Conservation (phyloP, 2,888 invertebrate species). For the Pinctada fucata region DNA sequence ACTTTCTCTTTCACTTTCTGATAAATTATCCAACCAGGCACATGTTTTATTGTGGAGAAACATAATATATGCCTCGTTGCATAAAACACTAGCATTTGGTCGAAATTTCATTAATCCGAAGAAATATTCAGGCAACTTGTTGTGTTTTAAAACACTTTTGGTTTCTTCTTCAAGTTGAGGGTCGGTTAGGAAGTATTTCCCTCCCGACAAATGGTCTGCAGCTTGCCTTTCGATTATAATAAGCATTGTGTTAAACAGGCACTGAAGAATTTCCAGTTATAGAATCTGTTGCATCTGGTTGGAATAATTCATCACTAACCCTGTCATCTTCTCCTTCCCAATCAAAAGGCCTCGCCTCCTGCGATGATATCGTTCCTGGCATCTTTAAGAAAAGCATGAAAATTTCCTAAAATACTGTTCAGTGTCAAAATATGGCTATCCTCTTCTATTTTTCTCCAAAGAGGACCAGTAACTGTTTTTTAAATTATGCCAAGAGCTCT, state of each 20-base stretch:
- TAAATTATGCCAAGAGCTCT: slow-evolving; percentile 35
- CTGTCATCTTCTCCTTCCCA: background rate
- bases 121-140: slow-evolving; percentile 23
- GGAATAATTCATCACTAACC: slow-evolving; percentile 15
- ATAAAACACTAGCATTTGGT: slow-evolving; percentile 5
- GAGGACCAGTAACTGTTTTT: slow-evolving; percentile 23
- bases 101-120: slow-evolving; percentile 15
- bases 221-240: slow-evolving; percentile 36
- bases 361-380: slow-evolving; percentile 9
- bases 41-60: slow-evolving; percentile 9
- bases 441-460: slow-evolving; percentile 36
- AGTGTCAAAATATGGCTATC: slow-evolving; percentile 35
- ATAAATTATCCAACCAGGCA: slow-evolving; percentile 5
- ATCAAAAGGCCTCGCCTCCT: slow-evolving; percentile 4
- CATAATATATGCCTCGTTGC: slow-evolving; percentile 14
- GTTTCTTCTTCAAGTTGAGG: background rate
- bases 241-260: slow-evolving; percentile 26
- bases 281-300: slow-evolving; percentile 15
- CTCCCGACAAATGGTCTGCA: slow-evolving; percentile 43
- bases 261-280: slow-evolving; percentile 14
- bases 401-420: slow-evolving; percentile 19
- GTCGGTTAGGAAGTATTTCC: slow-evolving; percentile 28
- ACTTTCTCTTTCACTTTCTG: background rate
- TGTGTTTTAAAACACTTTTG: slow-evolving; percentile 6
- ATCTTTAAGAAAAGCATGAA: slow-evolving; percentile 24